Conservation (phyloP, 2,113 vertebrate genomes). For the Maccullochella peelii region DNA sequence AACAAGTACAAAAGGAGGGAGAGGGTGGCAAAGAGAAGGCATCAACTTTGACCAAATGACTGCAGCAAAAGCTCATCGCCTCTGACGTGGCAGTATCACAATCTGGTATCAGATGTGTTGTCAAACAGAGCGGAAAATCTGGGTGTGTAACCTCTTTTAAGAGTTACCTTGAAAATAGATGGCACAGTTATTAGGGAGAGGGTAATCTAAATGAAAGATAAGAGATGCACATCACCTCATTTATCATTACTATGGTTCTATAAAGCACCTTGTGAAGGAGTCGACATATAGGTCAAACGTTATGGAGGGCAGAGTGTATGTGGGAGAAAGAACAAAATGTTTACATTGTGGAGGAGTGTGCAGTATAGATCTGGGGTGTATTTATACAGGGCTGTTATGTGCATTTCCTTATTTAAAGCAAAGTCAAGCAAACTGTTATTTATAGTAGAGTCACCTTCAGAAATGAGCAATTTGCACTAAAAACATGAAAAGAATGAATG, state of each 20-base stretch:
- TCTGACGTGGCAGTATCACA: constrained; percentile 19
- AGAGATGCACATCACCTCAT: constrained; percentile 23
- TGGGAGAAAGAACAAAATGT: constrained; percentile 54
- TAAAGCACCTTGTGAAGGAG: constrained; percentile 37
- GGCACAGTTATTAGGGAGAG: not conserved
- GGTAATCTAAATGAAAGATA: constrained; percentile 6
- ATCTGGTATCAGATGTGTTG: not conserved
- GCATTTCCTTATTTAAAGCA: constrained; percentile 48
- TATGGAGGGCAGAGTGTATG: constrained; percentile 36
- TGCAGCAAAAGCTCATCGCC: constrained; percentile 1
- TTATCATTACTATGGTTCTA: constrained; percentile 28
- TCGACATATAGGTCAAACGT: constrained; percentile 32
- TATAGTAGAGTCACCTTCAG: constrained; percentile 6
- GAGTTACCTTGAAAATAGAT: constrained; percentile 16
- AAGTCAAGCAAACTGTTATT: constrained; percentile 48
- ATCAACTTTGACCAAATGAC: constrained; percentile 58
- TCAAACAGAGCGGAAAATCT: constrained; percentile 13
- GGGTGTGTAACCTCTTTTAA: constrained; percentile 13
- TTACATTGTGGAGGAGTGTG: constrained; percentile 57
- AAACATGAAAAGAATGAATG: not conserved
- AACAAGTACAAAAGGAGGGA: constrained; percentile 31
- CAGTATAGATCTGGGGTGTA: constrained; percentile 11
- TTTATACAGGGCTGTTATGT: constrained; percentile 48
- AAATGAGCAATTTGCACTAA: not conserved
- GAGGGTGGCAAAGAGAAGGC: constrained; percentile 34